Percentiles rank a stretch among this genome's conserved stretches.
Evolutionary conservation across 2,797 vertebrate genomes (phyloP).

Genomic region (Pelobates cultripes): DNA sequence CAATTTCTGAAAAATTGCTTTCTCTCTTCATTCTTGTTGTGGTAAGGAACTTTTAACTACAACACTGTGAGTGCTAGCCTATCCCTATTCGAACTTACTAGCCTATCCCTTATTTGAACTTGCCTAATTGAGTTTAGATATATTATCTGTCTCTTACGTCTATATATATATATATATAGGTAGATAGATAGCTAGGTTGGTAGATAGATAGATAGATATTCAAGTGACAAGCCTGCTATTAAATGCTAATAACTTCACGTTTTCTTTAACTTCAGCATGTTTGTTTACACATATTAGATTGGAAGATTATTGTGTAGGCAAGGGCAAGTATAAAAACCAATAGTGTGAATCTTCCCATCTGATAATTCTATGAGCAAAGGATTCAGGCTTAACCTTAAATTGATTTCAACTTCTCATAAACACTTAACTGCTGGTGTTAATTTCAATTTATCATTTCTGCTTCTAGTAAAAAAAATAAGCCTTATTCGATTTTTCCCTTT

Average conservation of each 20-base stretch:
- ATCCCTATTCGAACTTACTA: no score
- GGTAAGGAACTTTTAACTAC: no score
- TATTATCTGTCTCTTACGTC: no score
- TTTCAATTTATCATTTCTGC: constrained; percentile 54
- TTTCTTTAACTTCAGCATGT: no score
- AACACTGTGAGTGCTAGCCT: no score
- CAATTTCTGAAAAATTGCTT: constrained; percentile 21
- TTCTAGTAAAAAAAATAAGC: constrained; percentile 52
- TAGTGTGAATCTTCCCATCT: background rate
- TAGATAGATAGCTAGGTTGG: no score
- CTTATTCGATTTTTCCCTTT: constrained; percentile 55
- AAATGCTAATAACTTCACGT: no score
- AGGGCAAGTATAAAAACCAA: background rate
- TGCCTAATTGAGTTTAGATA: background rate
- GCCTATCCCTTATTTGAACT: background rate
- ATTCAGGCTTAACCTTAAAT: constrained; percentile 56
- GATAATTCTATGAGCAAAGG: background rate
- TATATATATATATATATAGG: no score
- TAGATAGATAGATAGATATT: no score
- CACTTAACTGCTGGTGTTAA: constrained; percentile 22
- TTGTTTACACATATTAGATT: no score
- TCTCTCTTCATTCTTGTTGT: constrained; percentile 17
- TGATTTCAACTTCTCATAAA: constrained; percentile 52
- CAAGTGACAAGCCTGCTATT: no score
- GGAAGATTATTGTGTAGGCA: background rate